A percentile compares a stretch with the other conserved stretches of the same genome.
phyloP scores from a whole-genome alignment of 1,140 invertebrate species.

The Rhopalosiphum maidis region DNA sequence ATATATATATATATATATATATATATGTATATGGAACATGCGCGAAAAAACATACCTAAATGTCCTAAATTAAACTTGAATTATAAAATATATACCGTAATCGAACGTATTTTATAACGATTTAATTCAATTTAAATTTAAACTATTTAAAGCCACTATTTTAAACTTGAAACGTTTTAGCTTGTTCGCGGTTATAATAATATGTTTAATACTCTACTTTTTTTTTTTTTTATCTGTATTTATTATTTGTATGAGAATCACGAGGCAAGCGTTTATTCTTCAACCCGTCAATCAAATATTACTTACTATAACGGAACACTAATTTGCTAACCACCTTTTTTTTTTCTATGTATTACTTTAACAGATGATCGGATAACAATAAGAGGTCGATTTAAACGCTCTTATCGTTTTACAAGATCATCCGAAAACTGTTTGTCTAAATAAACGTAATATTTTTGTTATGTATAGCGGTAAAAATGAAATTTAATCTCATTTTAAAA shows the following conservation, averaged over 20 bases:
- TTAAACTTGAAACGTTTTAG: neutral
- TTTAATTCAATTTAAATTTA: neutral
- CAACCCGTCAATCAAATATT: conserved; percentile 49
- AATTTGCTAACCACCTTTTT: conserved; percentile 33
- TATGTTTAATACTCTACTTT: neutral
- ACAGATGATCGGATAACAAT: conserved; percentile 39
- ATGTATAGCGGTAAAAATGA: conserved; percentile 35
- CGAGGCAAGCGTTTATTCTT: neutral
- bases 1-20: neutral
- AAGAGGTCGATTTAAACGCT: conserved; percentile 1
- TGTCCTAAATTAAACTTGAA: neutral
- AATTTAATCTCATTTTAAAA: conserved; percentile 36
- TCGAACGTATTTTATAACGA: neutral
- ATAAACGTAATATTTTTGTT: conserved; percentile 28
- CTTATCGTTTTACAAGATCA: conserved; percentile 36
- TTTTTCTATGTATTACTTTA: neutral
- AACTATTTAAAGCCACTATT: neutral
- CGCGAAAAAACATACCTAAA: neutral
- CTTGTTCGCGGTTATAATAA: neutral
- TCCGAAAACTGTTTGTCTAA: conserved; percentile 13
- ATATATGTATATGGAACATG: neutral
- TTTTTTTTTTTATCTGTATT: neutral
- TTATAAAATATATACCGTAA: neutral
- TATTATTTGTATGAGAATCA: neutral
- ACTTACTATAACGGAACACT: conserved; percentile 42